A percentile compares a stretch with the other conserved stretches of the same genome.
Conservation (phyloP, 2,797 vertebrate species). For the Anguilla obscura region DNA sequence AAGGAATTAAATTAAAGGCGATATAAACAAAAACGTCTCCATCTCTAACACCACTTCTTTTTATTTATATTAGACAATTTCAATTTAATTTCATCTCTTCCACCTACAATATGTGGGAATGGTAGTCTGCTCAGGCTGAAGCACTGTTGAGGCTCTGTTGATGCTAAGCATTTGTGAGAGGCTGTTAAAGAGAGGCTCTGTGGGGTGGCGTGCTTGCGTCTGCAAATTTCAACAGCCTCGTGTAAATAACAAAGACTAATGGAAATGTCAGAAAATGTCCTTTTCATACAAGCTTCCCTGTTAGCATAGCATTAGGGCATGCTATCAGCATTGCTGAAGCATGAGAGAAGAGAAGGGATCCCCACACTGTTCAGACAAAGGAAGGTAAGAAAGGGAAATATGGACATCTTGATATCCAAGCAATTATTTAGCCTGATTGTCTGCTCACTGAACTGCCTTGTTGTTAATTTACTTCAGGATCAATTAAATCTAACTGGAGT, state of each 20-base stretch:
- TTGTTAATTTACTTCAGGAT: background rate
- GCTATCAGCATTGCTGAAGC: slow-evolving; percentile 1
- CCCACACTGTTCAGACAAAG: background rate
- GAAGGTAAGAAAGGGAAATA: background rate
- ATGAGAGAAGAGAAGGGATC: background rate
- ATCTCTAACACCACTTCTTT: background rate
- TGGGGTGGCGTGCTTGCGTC: background rate
- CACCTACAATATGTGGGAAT: background rate
- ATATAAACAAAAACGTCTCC: background rate
- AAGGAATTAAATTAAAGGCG: background rate
- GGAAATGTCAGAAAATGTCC: slow-evolving; percentile 13
- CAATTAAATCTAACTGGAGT: background rate
- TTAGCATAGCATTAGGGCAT: background rate
- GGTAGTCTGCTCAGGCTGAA: background rate
- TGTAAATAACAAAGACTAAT: slow-evolving; percentile 7
- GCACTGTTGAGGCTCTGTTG: background rate
- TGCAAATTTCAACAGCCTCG: slow-evolving; percentile 8
- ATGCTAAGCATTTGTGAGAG: slow-evolving; percentile 4
- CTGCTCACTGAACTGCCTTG: background rate
- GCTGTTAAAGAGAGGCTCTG: background rate
- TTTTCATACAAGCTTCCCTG: background rate
- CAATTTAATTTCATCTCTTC: background rate
- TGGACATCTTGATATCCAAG: background rate
- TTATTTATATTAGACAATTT: background rate
- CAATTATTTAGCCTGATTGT: background rate